These are phyloP conservation scores for Vanacampus margaritifer DNA, from an alignment of 2,113 vertebrate species.

Conservation along the genomic window DNA sequence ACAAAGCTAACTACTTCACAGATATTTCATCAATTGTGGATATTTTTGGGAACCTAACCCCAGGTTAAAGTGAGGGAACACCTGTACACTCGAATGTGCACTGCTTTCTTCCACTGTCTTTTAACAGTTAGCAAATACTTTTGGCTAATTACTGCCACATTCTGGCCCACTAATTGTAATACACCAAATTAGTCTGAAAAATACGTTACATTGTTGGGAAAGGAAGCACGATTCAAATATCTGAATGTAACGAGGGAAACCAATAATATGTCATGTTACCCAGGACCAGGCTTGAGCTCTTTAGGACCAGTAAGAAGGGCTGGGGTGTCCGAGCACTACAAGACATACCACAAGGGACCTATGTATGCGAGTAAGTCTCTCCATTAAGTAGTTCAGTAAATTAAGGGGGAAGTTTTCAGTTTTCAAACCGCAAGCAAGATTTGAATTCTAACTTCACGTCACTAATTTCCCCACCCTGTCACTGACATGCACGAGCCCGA, in stretches of 20 bases:
- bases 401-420: neutral
- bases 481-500: neutral
- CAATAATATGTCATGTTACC: conserved; percentile 4
- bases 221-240: neutral
- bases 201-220: neutral
- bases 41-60: no score
- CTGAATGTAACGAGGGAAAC: neutral
- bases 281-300: conserved; percentile 90
- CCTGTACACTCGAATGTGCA: no score
- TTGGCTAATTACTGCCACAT: no score
- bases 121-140: no score
- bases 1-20: no score
- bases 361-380: conserved; percentile 92
- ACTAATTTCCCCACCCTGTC: neutral
- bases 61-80: no score
- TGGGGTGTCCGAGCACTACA: conserved; percentile 93
- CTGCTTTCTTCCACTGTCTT: no score
- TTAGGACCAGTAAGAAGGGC: conserved; percentile 87
- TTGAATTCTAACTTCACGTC: neutral
- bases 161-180: no score
- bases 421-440: neutral
- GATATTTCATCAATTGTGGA: no score
- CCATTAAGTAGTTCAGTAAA: neutral
- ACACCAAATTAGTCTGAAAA: no score
- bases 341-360: conserved; percentile 90